Evolutionary conservation across 2,797 vertebrate species (phyloP).

Genomic region (Rhinogobio ventralis): DNA sequence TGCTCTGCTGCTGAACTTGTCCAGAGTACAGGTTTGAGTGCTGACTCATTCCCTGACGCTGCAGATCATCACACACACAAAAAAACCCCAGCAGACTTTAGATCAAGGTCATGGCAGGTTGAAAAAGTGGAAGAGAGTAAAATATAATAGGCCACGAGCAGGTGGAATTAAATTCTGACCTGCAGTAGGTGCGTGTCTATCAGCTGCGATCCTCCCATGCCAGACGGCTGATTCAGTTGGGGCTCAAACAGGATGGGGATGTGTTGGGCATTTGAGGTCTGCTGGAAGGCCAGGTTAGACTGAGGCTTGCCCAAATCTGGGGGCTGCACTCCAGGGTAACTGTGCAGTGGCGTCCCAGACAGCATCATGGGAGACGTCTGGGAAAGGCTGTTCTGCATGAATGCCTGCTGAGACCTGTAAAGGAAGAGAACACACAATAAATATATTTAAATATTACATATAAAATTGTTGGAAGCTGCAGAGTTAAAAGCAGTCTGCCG

Average conservation of each 20-base stretch:
- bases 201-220: constrained; percentile 93
- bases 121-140: not conserved
- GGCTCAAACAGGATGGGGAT: constrained; percentile 98
- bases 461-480: not conserved
- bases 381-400: constrained; percentile 95
- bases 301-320: constrained; percentile 97
- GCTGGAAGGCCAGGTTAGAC: constrained; percentile 93
- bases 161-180: constrained; percentile 71
- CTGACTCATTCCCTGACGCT: constrained; percentile 95
- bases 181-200: constrained; percentile 97
- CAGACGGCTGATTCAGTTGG: constrained; percentile 93
- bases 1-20: constrained; percentile 96
- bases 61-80: constrained; percentile 63
- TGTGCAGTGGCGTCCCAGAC: constrained; percentile 94
- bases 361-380: constrained; percentile 94
- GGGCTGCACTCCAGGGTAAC: constrained; percentile 91
- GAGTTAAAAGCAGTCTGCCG: not conserved
- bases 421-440: not conserved
- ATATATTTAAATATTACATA: not conserved
- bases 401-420: constrained; percentile 94
- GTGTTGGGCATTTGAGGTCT: constrained; percentile 91
- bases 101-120: not conserved
- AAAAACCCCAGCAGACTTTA: not conserved
- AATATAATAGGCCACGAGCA: not conserved
- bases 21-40: constrained; percentile 97